Evolutionary conservation across 2,797 vertebrate species (phyloP).

Genomic region (Danio tinwini): DNA sequence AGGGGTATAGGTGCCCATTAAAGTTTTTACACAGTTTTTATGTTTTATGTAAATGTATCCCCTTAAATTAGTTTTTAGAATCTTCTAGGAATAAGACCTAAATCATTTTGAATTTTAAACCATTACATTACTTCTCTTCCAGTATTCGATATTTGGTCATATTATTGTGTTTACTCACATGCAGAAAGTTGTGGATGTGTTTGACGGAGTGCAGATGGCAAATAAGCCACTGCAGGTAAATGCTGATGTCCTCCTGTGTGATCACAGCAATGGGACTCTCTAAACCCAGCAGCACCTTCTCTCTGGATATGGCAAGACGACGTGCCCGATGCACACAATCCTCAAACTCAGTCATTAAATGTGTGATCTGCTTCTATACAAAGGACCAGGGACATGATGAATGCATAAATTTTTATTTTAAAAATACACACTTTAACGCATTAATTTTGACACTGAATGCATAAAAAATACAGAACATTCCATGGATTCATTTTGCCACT

Average conservation of each 20-base stretch:
- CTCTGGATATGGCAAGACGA: conserved; percentile 73
- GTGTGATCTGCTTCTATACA: conserved; percentile 67
- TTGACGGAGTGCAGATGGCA: conserved; percentile 78
- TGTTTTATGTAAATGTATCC: too few relatives aligned
- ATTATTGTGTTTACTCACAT: conserved; percentile 64
- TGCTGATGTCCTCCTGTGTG: conserved; percentile 74
- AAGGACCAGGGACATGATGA: background rate
- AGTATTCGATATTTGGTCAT: background rate
- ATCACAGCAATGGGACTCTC: conserved; percentile 65
- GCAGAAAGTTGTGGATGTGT: conserved; percentile 74
- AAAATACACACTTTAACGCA: too few relatives aligned
- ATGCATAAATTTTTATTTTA: too few relatives aligned
- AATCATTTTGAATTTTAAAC: background rate
- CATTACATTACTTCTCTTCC: background rate
- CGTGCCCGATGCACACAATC: conserved; percentile 76
- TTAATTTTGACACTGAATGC: background rate
- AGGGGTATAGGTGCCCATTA: too few relatives aligned
- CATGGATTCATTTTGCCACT: conserved; percentile 56
- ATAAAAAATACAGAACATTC: too few relatives aligned
- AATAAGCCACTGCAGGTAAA: conserved; percentile 78
- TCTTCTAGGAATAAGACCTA: background rate
- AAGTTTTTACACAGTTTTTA: too few relatives aligned
- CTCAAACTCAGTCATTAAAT: conserved; percentile 73
- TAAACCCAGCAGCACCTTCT: conserved; percentile 71
- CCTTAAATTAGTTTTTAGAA: background rate